These are phyloP conservation scores for Hirundichthys speculiger DNA, from an alignment of 2,113 vertebrate genomes.

Conservation along the genomic window DNA sequence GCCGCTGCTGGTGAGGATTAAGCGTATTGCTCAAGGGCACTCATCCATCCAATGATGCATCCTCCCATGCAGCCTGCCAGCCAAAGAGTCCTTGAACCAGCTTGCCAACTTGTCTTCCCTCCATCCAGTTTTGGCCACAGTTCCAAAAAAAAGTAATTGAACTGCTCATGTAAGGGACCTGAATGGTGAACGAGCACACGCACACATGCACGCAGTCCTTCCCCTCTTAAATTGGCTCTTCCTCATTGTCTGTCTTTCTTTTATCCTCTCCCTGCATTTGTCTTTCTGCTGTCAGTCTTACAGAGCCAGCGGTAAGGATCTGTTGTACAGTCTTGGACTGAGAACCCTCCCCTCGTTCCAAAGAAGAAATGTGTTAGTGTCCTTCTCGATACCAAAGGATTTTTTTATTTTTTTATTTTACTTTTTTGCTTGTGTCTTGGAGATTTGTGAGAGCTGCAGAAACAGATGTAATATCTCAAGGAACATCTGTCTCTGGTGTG, in stretches of 20 bases:
- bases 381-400: conserved; percentile 20
- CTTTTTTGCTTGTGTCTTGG: conserved; percentile 3
- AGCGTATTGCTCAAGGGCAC: conserved; percentile 59
- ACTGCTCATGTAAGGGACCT: conserved; percentile 54
- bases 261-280: conserved; percentile 38
- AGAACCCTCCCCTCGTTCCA: conserved; percentile 54
- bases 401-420: conserved; percentile 13
- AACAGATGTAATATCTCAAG: conserved; percentile 76
- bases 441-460: conserved; percentile 48
- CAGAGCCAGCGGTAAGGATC: conserved; percentile 51
- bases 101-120: conserved; percentile 40
- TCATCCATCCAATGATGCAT: conserved; percentile 40
- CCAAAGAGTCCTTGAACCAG: conserved; percentile 63
- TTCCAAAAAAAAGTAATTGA: conserved; percentile 60
- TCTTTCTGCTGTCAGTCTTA: conserved; percentile 24
- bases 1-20: conserved; percentile 36
- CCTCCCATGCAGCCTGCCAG: conserved; percentile 35
- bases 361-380: conserved; percentile 56
- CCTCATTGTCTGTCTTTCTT: conserved; percentile 38
- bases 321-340: conserved; percentile 54
- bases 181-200: conserved; percentile 21
- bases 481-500: conserved; percentile 74
- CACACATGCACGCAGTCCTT: conserved; percentile 2
- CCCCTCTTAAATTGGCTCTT: conserved; percentile 8
- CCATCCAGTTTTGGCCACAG: conserved; percentile 55